Conservation (phyloP, 2,888 invertebrate species). For the Lepidonotus clava region DNA sequence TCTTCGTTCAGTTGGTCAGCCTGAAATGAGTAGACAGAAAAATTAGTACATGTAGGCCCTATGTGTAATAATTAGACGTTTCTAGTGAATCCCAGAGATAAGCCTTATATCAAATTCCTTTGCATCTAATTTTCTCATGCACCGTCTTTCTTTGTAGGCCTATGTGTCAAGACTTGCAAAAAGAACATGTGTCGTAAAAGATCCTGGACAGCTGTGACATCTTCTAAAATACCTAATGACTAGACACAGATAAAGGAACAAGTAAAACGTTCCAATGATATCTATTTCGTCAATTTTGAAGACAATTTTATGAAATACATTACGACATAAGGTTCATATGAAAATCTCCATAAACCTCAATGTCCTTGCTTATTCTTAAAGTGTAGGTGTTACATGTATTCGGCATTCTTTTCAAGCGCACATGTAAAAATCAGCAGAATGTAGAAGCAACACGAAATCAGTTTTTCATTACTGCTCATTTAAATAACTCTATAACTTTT, state of each 20-base stretch:
- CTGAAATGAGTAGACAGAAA: background rate
- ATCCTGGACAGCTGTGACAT: too few relatives aligned
- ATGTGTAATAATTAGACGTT: background rate
- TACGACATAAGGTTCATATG: background rate
- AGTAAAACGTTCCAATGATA: too few relatives aligned
- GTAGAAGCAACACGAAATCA: background rate
- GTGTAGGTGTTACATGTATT: background rate
- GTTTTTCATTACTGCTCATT: background rate
- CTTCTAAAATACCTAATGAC: too few relatives aligned
- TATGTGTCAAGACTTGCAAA: too few relatives aligned
- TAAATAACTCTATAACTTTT: too few relatives aligned
- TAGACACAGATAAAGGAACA: too few relatives aligned
- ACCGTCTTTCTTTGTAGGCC: background rate
- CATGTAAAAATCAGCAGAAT: background rate
- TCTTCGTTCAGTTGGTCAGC: constrained; percentile 24
- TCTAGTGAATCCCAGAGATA: background rate
- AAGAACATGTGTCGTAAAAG: too few relatives aligned
- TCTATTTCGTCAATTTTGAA: background rate
- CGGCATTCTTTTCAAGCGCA: background rate
- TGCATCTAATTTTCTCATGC: background rate
- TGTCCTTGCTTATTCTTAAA: background rate
- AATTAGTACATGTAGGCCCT: background rate
- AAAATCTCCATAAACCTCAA: background rate
- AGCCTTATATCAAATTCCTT: background rate
- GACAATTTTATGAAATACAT: background rate